Evolutionary conservation across 2,888 invertebrate species (phyloP).

Genomic region (Drosophila mimica): DNA sequence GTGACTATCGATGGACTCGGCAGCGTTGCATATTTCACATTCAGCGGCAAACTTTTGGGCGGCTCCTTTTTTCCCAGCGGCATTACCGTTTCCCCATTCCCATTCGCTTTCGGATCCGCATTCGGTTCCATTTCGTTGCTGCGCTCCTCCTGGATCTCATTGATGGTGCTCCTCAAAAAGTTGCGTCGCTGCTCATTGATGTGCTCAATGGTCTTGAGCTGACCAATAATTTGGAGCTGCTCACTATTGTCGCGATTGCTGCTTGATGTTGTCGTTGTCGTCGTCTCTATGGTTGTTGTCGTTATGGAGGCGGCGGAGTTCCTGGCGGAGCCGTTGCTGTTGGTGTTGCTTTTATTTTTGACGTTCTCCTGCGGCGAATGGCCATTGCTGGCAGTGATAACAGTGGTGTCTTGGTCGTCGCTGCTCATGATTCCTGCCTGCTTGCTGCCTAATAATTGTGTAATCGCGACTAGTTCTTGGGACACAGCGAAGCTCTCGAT

Average conservation of each 20-base stretch:
- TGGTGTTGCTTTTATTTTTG: background rate
- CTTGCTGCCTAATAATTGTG: constrained; percentile 50
- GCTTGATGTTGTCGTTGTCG: background rate
- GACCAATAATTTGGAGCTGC: constrained; percentile 71
- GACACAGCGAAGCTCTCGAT: constrained; percentile 28
- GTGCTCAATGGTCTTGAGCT: constrained; percentile 76
- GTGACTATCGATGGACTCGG: constrained; percentile 52
- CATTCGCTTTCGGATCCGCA: background rate
- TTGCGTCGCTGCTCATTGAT: constrained; percentile 78
- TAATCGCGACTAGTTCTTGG: constrained; percentile 57
- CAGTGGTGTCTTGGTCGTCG: constrained; percentile 24
- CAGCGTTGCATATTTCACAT: constrained; percentile 70
- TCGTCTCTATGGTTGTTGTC: background rate
- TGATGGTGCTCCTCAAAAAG: constrained; percentile 74
- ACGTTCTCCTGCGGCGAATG: constrained; percentile 21
- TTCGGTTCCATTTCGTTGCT: background rate
- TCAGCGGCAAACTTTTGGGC: constrained; percentile 53
- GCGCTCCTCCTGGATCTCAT: constrained; percentile 52
- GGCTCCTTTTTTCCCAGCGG: constrained; percentile 32
- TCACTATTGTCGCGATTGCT: constrained; percentile 12
- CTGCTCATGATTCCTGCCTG: constrained; percentile 53
- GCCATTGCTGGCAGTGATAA: constrained; percentile 30
- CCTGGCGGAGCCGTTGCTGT: background rate
- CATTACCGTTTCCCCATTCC: background rate
- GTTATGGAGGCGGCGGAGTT: background rate